Evolutionary conservation across 2,888 invertebrate genomes (phyloP), one percentile per base, ranked within the genome.

Genomic region (Sceliomorpha sp.): DNA sequence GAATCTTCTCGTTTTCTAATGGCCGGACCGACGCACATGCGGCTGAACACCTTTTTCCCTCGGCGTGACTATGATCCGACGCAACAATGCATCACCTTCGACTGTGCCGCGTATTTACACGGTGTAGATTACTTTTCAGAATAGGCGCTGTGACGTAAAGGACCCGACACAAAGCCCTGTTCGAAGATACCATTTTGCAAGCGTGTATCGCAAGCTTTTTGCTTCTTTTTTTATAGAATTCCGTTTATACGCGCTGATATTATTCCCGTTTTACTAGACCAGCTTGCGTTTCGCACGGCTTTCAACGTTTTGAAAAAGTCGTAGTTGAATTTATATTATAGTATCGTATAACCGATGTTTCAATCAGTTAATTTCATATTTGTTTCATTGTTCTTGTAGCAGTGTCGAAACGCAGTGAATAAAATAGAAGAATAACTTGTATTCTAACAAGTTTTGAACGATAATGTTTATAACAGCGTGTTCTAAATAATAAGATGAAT

Each of bases 101-200:
- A 66, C 64, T 56, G 42, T 51, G 36, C 10, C 68, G 53, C 59
- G 45, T 70, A 78, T 81, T 77, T 80, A 76, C 77, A 62, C 81
- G 86, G 87, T 87, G 86, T 88, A 86, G 83, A 88, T 88, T 88
- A 88, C 88, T 86, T 87, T 87, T 86, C 79, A 84, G 83, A 83
- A 86, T 86, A 79, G 82, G 85, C 87, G 84, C 80, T 76, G 84
- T 85, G 82, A 87, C 86, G 87, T 87, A 86, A 87, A 87, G 78
- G 79, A 73, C 74, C 74, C 77, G 76, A 72, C 74, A 88, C 86
- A 87, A 87, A 84, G 72, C 47, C 53, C 74, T 85, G 85, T 87
- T 88, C 85, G 81, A 85, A 82, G 83, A 87, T 86, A 87, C 85
- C 83, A 86, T 86, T 87, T 85, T 73, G 76, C 75, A n/a, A n/a